Conservation (phyloP, 2,113 vertebrate species). For the Syrrhaptes paradoxus region DNA sequence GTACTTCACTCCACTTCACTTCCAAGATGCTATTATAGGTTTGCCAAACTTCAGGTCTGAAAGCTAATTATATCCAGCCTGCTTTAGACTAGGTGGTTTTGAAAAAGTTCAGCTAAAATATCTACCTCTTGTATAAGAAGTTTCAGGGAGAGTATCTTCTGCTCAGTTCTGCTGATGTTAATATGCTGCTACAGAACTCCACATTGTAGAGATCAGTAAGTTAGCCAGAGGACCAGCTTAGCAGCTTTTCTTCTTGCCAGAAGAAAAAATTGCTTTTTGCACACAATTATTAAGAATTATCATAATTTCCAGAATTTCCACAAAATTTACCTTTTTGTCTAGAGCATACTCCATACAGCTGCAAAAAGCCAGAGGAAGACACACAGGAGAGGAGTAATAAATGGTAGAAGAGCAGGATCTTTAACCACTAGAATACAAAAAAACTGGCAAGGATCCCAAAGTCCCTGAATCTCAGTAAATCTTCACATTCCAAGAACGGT, state of each 20-base stretch:
- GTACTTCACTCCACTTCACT: background rate
- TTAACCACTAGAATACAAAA: background rate
- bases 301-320: background rate
- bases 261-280: background rate
- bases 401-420: background rate
- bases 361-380: background rate
- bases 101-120: background rate
- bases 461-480: background rate
- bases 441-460: background rate
- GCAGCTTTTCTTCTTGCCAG: background rate
- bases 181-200: background rate
- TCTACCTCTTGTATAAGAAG: background rate
- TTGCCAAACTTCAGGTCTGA: background rate
- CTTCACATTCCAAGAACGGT: background rate
- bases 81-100: background rate
- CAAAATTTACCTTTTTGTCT: background rate
- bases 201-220: background rate
- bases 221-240: background rate
- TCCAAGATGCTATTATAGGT: background rate
- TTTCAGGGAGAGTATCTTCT: background rate
- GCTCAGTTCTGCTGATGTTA: background rate
- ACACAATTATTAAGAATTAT: background rate
- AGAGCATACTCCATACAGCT: background rate
- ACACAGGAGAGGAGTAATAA: background rate
- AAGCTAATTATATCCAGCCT: background rate